phyloP scores from a whole-genome alignment of 2,113 vertebrate species.

The Psittacula cyanocephala region DNA sequence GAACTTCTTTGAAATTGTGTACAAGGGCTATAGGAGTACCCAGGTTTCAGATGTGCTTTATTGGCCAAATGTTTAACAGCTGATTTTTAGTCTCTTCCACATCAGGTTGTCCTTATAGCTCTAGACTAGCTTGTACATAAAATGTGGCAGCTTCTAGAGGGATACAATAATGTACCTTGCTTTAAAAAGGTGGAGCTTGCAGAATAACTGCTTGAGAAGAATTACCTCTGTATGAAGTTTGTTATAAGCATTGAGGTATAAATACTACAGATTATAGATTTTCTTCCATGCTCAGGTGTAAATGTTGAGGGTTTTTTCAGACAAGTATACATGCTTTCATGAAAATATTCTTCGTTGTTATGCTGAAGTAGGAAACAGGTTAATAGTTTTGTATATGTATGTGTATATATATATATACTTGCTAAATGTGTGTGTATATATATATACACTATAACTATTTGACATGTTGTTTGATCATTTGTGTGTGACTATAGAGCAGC shows the following conservation, averaged over 20 bases:
- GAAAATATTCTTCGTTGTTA: background rate
- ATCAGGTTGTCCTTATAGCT: background rate
- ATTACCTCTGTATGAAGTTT: background rate
- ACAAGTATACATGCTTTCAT: background rate
- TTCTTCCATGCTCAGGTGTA: background rate
- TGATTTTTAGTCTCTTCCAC: background rate
- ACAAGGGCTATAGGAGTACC: background rate
- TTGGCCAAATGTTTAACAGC: background rate
- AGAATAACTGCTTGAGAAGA: background rate
- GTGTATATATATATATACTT: background rate
- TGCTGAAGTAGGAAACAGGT: background rate
- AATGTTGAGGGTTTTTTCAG: background rate
- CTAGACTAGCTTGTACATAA: background rate
- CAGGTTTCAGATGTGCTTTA: background rate
- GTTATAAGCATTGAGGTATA: background rate
- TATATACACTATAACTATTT: background rate
- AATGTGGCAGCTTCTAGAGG: background rate
- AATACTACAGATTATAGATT: background rate
- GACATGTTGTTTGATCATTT: background rate
- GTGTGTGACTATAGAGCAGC: background rate
- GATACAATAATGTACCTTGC: background rate
- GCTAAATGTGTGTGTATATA: background rate
- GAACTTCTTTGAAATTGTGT: background rate
- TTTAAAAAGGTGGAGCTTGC: background rate
- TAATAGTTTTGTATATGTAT: background rate